Evolutionary conservation across 2,797 vertebrate species (phyloP).

Genomic region (Astyanax mexicanus): DNA sequence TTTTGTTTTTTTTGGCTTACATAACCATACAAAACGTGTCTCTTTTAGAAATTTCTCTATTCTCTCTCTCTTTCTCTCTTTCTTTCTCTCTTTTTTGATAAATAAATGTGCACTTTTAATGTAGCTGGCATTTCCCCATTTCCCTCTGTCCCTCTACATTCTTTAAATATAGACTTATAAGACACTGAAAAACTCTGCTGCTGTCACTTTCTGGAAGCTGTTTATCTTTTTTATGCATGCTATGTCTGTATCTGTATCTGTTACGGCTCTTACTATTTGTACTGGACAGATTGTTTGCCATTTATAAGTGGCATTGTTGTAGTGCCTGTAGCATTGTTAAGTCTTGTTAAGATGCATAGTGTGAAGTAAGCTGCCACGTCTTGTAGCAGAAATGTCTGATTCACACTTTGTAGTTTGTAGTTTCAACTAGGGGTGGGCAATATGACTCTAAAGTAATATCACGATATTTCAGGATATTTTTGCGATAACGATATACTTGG

Average conservation of each 20-base stretch:
- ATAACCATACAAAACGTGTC: too few species aligned
- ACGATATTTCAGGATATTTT: too few species aligned
- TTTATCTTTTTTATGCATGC: neutral
- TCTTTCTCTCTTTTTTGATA: conserved; percentile 45
- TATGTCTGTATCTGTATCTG: neutral
- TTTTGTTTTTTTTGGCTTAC: too few species aligned
- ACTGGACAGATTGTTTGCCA: conserved; percentile 3
- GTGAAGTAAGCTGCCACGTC: neutral
- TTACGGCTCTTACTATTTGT: neutral
- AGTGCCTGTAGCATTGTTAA: neutral
- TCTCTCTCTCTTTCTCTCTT: too few species aligned
- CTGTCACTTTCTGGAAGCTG: neutral
- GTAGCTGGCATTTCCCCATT: neutral
- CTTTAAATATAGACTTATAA: conserved; percentile 13
- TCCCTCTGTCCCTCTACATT: neutral
- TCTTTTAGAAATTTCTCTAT: too few species aligned
- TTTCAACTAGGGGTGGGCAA: too few species aligned
- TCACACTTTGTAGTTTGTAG: neutral
- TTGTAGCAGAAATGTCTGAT: neutral
- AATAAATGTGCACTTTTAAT: conserved; percentile 34
- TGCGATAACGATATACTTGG: too few species aligned
- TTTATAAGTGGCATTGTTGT: neutral
- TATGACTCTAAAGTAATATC: too few species aligned
- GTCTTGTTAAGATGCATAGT: neutral
- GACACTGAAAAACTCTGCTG: conserved; percentile 2